phyloP scores from a whole-genome alignment of 2,888 invertebrate genomes.

The Endotricha flammealis region DNA sequence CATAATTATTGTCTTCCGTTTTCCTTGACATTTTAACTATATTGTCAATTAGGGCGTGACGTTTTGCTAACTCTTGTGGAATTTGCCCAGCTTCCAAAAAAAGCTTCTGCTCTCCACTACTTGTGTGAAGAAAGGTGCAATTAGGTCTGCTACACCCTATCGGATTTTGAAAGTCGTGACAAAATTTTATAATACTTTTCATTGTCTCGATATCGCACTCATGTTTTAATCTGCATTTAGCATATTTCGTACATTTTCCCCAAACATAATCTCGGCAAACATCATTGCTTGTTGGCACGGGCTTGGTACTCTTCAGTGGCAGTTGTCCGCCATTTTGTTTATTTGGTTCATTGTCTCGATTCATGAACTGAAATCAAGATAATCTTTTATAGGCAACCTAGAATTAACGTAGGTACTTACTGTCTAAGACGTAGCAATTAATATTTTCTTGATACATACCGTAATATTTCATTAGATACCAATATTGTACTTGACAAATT shows the following conservation, averaged over 20 bases:
- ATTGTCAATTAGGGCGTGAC: constrained; percentile 42
- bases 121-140: constrained; percentile 54
- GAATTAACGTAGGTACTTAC: not conserved
- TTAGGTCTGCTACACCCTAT: constrained; percentile 47
- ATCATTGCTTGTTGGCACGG: constrained; percentile 22
- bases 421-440: no score
- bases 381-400: no score
- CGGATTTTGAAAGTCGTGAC: constrained; percentile 61
- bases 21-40: constrained; percentile 12
- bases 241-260: constrained; percentile 54
- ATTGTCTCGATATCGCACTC: constrained; percentile 50
- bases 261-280: constrained; percentile 57
- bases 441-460: not conserved
- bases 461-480: not conserved
- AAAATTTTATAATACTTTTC: constrained; percentile 55
- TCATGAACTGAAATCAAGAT: constrained; percentile 10
- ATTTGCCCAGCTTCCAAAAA: constrained; percentile 45
- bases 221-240: constrained; percentile 50
- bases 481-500: no score
- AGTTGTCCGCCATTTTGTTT: constrained; percentile 55
- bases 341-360: constrained; percentile 10
- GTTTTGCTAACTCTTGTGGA: constrained; percentile 47
- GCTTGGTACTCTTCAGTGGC: constrained; percentile 31
- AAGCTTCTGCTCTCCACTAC: constrained; percentile 49
- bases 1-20: not conserved